These are phyloP conservation scores for Irena cyanogastra DNA, from an alignment of 2,113 vertebrate genomes.

Conservation along the genomic window DNA sequence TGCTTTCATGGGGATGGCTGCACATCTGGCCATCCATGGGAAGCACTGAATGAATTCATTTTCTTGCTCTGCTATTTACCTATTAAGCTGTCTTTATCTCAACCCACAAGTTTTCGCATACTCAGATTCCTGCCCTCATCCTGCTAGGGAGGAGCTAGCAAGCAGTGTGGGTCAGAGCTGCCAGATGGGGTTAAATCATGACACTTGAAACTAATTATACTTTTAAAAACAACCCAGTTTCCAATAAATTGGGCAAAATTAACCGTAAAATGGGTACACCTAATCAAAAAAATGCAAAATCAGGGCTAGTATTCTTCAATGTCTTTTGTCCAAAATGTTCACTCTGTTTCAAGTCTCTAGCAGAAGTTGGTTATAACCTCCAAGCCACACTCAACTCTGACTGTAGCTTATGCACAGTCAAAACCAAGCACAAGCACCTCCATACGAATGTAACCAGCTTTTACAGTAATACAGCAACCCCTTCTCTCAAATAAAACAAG, in stretches of 20 bases:
- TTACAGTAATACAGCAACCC: not conserved
- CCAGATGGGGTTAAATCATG: not conserved
- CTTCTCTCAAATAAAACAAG: not conserved
- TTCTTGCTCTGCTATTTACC: not conserved
- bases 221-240: not conserved
- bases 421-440: not conserved
- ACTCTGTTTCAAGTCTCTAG: not conserved
- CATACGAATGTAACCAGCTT: accelerated
- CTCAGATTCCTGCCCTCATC: not conserved
- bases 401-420: not conserved
- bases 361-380: not conserved
- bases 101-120: not conserved
- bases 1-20: not conserved
- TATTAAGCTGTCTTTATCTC: not conserved
- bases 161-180: not conserved
- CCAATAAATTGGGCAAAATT: not conserved
- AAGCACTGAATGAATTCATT: not conserved
- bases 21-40: not conserved
- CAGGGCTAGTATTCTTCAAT: not conserved
- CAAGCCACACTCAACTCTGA: not conserved
- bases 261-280: not conserved
- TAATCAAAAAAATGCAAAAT: not conserved
- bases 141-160: not conserved
- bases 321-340: not conserved
- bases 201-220: not conserved